Evolutionary conservation across 2,888 invertebrate species (phyloP).

Genomic region (Yponomeuta evonymella): DNA sequence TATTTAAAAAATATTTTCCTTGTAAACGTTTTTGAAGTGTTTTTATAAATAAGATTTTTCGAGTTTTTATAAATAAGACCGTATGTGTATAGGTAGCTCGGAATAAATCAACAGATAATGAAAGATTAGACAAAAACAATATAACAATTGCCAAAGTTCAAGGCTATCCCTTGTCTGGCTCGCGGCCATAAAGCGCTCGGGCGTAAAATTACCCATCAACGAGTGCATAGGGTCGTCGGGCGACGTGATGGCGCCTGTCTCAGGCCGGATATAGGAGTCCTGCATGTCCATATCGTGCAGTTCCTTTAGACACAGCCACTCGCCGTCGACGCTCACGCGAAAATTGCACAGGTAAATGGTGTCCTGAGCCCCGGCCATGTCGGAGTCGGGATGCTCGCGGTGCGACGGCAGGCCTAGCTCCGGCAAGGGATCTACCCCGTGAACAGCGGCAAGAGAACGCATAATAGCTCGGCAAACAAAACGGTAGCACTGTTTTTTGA

Average conservation of each 20-base stretch:
- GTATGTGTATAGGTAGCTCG: no score
- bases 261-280: conserved; percentile 80
- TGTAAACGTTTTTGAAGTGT: no score
- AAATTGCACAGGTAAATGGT: conserved; percentile 98
- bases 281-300: conserved; percentile 93
- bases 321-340: conserved; percentile 97
- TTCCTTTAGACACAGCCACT: conserved; percentile 97
- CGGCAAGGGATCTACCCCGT: conserved; percentile 67
- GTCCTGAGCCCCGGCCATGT: conserved; percentile 93
- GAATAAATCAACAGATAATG: no score
- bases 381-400: conserved; percentile 62
- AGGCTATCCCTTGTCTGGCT: not conserved
- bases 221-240: conserved; percentile 78
- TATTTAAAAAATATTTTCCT: no score
- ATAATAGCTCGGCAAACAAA: conserved; percentile 71
- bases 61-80: no score
- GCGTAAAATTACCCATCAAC: conserved; percentile 57
- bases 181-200: not conserved
- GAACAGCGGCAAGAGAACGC: conserved; percentile 65
- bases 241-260: conserved; percentile 78
- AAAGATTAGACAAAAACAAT: not conserved
- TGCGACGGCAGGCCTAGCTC: conserved; percentile 55
- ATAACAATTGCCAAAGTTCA: not conserved
- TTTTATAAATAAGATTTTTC: no score
- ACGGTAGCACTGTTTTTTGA: conserved; percentile 42